Evolutionary conservation across 2,113 vertebrate genomes (phyloP).

Genomic region (Epinephelus lanceolatus): DNA sequence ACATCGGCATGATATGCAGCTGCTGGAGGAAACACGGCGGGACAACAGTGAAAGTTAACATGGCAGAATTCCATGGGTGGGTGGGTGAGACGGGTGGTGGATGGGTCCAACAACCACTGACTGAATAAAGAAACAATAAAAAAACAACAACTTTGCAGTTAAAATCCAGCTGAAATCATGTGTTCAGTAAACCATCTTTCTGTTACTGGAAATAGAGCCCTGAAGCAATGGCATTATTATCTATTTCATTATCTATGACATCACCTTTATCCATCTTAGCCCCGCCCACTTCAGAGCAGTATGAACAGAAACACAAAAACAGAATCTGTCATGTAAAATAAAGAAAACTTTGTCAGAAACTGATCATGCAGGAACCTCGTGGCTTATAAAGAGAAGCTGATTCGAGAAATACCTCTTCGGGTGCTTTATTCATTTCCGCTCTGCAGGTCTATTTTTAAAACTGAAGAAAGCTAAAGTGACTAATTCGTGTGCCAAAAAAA

Average conservation of each 20-base stretch:
- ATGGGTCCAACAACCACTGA: too few relatives aligned
- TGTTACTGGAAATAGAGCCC: too few relatives aligned
- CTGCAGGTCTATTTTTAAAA: slow-evolving; percentile 20
- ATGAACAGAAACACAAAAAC: not conserved
- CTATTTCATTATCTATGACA: not conserved
- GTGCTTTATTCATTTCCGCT: slow-evolving; percentile 2
- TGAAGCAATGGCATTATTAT: too few relatives aligned
- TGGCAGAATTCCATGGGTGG: too few relatives aligned
- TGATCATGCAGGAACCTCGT: not conserved
- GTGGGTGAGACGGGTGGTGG: too few relatives aligned
- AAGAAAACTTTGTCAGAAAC: not conserved
- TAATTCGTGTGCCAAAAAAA: slow-evolving; percentile 1
- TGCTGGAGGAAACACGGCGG: too few relatives aligned
- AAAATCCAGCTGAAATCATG: too few relatives aligned
- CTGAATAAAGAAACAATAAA: too few relatives aligned
- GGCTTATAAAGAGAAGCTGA: not conserved
- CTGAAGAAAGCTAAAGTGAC: slow-evolving; percentile 12
- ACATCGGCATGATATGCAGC: too few relatives aligned
- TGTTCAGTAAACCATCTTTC: too few relatives aligned
- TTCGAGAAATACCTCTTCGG: not conserved
- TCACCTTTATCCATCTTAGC: not conserved
- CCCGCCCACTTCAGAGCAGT: not conserved
- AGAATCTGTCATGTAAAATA: not conserved
- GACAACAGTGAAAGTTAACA: too few relatives aligned
- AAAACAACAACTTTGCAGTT: too few relatives aligned